phyloP scores from a whole-genome alignment of 2,797 vertebrate species.

The Neosilurus mollespiculum region DNA sequence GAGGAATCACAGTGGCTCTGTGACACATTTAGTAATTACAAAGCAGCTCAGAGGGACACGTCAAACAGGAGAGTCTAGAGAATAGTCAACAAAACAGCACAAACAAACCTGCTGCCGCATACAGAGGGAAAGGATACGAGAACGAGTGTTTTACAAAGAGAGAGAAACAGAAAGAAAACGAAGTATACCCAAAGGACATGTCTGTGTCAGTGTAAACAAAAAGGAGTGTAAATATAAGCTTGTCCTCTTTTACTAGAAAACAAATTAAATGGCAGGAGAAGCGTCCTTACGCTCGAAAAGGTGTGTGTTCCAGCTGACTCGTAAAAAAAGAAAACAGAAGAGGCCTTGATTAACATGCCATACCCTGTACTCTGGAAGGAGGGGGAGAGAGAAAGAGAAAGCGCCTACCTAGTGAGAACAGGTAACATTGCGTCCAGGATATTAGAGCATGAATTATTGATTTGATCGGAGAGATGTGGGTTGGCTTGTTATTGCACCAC shows the following conservation, averaged over 20 bases:
- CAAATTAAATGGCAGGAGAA: conserved; percentile 54
- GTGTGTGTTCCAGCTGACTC: conserved; percentile 49
- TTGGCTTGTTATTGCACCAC: conserved; percentile 44
- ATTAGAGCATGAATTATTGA: conserved; percentile 62
- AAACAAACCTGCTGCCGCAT: conserved; percentile 50
- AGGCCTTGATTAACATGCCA: conserved; percentile 54
- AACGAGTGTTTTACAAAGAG: conserved; percentile 20
- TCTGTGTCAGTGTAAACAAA: conserved; percentile 55
- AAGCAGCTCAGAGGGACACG: conserved; percentile 35
- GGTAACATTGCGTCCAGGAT: conserved; percentile 70
- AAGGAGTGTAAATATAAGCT: conserved; percentile 46
- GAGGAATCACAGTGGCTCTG: conserved; percentile 33
- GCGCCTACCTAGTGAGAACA: conserved; percentile 55
- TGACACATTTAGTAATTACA: conserved; percentile 52
- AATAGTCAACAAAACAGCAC: conserved; percentile 52
- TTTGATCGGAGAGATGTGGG: conserved; percentile 50
- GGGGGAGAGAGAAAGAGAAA: background rate
- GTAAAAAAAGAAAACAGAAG: conserved; percentile 30
- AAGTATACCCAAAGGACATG: conserved; percentile 51
- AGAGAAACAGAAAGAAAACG: conserved; percentile 19
- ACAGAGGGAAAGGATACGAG: conserved; percentile 11
- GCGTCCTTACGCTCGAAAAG: conserved; percentile 38
- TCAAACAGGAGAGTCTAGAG: conserved; percentile 43
- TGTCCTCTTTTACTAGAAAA: conserved; percentile 47
- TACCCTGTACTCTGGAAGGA: conserved; percentile 24